These are phyloP conservation scores for Aquatica leii DNA, from an alignment of 2,888 invertebrate species.

Conservation along the genomic window DNA sequence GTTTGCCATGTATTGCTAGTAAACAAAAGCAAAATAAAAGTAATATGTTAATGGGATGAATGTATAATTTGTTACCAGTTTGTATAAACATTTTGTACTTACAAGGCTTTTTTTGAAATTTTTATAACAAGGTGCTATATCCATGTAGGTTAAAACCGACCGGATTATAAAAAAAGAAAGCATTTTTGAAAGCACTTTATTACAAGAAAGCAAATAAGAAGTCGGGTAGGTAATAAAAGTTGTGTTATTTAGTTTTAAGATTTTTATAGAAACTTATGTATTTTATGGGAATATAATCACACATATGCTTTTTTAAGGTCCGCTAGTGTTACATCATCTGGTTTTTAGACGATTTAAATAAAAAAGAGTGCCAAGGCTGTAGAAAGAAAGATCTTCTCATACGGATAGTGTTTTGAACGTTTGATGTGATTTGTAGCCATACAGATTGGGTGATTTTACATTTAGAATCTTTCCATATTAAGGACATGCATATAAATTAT, in stretches of 20 bases:
- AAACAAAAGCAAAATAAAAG: too few species aligned
- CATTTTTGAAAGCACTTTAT: background rate
- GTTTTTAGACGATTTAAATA: background rate
- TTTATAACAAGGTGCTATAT: too few species aligned
- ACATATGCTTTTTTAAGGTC: background rate
- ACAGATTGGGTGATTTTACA: slow-evolving; percentile 38
- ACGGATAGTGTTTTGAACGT: slow-evolving; percentile 29
- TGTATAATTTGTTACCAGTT: too few species aligned
- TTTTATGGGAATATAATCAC: background rate
- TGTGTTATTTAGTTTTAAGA: background rate
- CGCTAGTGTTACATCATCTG: too few species aligned
- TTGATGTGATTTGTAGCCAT: slow-evolving; percentile 36
- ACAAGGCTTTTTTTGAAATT: too few species aligned
- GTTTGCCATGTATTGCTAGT: too few species aligned
- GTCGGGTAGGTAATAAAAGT: background rate
- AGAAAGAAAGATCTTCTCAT: slow-evolving; percentile 25
- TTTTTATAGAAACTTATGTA: background rate
- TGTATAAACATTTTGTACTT: too few species aligned
- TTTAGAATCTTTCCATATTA: slow-evolving; percentile 21
- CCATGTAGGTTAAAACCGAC: too few species aligned
- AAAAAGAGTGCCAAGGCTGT: background rate
- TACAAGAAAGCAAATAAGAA: too few species aligned
- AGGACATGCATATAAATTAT: slow-evolving; percentile 11
- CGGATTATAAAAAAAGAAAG: background rate
- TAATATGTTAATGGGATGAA: too few species aligned